Base-by-base conservation (phyloP, 2,113 vertebrate genomes). In the Phalacrocorax brasilianus region DNA sequence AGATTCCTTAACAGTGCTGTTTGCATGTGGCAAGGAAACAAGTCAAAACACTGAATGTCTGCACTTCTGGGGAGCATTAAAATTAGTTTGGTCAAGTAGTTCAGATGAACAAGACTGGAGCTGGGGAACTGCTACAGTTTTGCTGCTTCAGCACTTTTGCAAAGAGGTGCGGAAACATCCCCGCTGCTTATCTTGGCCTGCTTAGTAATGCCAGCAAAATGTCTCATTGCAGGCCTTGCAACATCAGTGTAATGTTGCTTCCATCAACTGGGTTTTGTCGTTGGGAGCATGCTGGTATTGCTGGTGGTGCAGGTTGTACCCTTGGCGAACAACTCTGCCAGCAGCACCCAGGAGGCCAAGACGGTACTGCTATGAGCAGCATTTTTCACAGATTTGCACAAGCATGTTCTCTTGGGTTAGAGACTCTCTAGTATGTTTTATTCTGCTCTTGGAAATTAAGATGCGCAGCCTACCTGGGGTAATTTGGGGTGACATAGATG, bases 221-320 rank as follows among this genome's bases (percentile, higher is more conserved):
- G 8, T 49, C 13, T 24, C 8, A 0, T 2, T 35, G n/a, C 14
- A 50, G 32, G 68, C 35, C 8, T 1, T 38, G 24, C 7, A 59
- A 45, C 7, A 14, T 10, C 2, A 0, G 28, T 27, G n/a, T 8
- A 30, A 45, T 2, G 14, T 5, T 65, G 8, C 12, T 9, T 42
- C 16, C 1, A 2, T 30, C 3, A 2, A 17, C 22, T 32, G 13
- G 32, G 19, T 14, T 14, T 50, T 91, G 72, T 12, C 61, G 8
- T 5, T 52, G 40, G 49, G 49, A 62, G 23, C 0, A 0, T 30
- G 52, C 42, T 67, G 66, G 13, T 58, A 33, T 8, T 55, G 40
- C 26, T 58, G 26, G n/a, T 55, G 56, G 5, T 81, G 32, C 8
- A 9, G 58, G 21, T n/a, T 59, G 32, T 33, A 22, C 7, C 21